phyloP scores from a whole-genome alignment of 2,797 vertebrate genomes.

The Ptychobarbus kaznakovi region DNA sequence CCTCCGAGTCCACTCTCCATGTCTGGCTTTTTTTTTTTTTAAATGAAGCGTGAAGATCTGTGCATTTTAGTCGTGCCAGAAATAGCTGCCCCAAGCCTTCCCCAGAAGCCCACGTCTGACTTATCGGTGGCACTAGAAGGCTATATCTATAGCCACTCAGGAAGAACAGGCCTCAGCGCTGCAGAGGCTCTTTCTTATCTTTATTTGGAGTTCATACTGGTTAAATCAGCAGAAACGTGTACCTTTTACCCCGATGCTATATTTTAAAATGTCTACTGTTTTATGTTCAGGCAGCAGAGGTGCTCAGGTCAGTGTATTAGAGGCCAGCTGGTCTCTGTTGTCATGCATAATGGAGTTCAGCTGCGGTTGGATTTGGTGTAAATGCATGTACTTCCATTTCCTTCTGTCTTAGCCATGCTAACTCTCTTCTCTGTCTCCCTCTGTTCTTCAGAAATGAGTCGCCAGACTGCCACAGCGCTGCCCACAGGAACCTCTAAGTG shows the following conservation, averaged over 20 bases:
- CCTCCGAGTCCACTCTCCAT: slow-evolving; percentile 35
- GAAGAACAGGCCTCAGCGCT: slow-evolving; percentile 25
- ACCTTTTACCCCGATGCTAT: not conserved
- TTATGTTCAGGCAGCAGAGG: not conserved
- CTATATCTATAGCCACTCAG: slow-evolving; percentile 40
- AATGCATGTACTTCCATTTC: slow-evolving; percentile 4
- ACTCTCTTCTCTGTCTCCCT: slow-evolving; percentile 18
- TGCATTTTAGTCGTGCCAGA: slow-evolving; percentile 49
- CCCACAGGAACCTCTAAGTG: slow-evolving; percentile 99
- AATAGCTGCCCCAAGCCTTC: slow-evolving; percentile 56
- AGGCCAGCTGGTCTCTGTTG: slow-evolving; percentile 21
- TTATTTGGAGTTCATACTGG: not conserved
- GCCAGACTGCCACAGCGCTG: slow-evolving; percentile 97
- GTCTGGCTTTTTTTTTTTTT: slow-evolving; percentile 22
- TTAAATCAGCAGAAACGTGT: not conserved
- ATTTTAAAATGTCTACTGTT: slow-evolving; percentile 7
- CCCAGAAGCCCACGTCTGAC: slow-evolving; percentile 46
- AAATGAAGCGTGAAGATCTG: slow-evolving; percentile 31
- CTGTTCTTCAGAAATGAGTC: slow-evolving; percentile 93
- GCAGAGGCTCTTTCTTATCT: not conserved
- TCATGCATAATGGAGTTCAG: slow-evolving; percentile 4
- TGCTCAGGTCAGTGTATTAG: slow-evolving; percentile 5
- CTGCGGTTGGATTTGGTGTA: not conserved
- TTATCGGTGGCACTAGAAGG: slow-evolving; percentile 43
- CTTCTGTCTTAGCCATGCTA: not conserved